phyloP scores from a whole-genome alignment of 2,797 vertebrate genomes.

The Cirrhinus molitorella region DNA sequence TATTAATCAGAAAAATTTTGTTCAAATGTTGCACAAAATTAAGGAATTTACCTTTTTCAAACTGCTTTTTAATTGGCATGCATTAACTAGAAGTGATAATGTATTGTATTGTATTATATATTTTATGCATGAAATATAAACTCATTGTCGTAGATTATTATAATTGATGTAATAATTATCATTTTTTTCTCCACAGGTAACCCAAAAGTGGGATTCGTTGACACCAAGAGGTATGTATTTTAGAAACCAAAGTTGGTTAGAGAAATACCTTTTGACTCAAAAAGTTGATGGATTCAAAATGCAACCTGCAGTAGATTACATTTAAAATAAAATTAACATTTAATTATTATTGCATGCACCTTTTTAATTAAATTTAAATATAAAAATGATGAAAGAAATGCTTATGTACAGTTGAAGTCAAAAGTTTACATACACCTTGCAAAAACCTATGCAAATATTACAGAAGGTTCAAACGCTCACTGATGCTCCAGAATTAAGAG shows the following conservation, averaged over 20 bases:
- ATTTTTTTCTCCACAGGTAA: conserved; percentile 69
- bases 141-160: neutral
- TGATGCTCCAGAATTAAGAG: no score
- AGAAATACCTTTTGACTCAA: neutral
- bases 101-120: neutral
- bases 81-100: neutral
- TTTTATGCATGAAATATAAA: neutral
- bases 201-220: conserved; percentile 72
- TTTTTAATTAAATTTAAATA: neutral
- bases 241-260: neutral
- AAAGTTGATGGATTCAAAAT: neutral
- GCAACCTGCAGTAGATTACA: neutral
- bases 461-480: no score
- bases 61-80: conserved; percentile 9
- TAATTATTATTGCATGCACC: neutral
- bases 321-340: neutral
- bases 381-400: no score
- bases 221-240: conserved; percentile 70
- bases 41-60: neutral
- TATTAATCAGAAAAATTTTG: neutral
- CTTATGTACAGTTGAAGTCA: no score
- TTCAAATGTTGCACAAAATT: conserved; percentile 5
- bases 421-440: no score
- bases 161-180: neutral
- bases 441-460: no score